Conservation (phyloP, 2,113 vertebrate genomes). For the Ceyx melanurus region DNA sequence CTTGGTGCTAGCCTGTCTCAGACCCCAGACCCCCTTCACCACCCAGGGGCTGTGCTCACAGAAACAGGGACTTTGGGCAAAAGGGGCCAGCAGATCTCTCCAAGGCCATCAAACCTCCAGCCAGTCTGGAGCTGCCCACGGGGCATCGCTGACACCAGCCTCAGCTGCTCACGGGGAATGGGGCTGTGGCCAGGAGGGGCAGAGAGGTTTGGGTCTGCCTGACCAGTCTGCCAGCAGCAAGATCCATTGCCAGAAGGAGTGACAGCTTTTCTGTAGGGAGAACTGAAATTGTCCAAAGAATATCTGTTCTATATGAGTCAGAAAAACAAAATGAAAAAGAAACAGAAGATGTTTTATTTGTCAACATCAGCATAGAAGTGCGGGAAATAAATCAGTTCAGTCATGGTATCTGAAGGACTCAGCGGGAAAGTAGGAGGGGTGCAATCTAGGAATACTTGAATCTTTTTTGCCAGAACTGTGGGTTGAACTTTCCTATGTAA, state of each 20-base stretch:
- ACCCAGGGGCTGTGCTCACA: background rate
- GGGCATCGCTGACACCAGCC: accelerated
- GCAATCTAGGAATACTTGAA: background rate
- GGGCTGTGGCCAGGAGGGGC: background rate
- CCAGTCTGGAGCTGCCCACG: accelerated
- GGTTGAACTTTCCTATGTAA: constrained; percentile 11
- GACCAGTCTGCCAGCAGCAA: background rate
- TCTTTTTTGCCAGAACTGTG: background rate
- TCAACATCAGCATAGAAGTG: background rate
- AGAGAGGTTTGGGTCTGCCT: background rate
- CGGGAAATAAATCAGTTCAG: background rate
- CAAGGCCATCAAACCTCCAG: background rate
- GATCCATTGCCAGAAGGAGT: background rate
- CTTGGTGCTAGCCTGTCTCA: background rate
- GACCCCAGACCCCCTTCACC: accelerated
- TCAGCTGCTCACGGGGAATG: accelerated
- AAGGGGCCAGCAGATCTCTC: background rate
- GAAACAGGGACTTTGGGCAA: accelerated
- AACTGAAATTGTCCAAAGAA: background rate
- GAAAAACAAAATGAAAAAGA: background rate
- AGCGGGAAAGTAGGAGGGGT: background rate
- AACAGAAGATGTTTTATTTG: background rate
- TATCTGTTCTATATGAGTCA: background rate
- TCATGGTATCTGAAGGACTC: background rate
- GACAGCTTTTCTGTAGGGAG: background rate